Base-by-base conservation (phyloP, 2,113 vertebrate species). In the Cynopterus brachyotis region DNA sequence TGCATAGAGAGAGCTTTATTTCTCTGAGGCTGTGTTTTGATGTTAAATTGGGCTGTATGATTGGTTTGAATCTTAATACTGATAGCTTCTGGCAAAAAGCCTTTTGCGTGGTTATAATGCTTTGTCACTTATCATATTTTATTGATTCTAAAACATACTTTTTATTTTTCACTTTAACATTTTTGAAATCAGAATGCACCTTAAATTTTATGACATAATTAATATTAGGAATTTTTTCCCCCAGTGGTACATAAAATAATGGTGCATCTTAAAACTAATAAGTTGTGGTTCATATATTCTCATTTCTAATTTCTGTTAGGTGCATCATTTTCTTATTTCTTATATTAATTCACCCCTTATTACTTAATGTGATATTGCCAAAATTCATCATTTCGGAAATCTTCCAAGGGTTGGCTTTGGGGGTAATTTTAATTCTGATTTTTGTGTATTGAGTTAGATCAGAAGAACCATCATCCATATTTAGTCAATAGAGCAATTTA, bases 371-470 rank as follows among this genome's bases (percentile, higher is more conserved):
- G 32, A 40, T 76, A 92, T 95, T 78, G 69, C 45, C 30, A 64
- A 17, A 90, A 26, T 79, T 53, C 3, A 69, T 84, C 92, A 45
- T 66, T 60, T 60, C 32, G 53, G 66, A 70, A 91, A 95, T 93
- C 59, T 95, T 72, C 72, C 28, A 66, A 89, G 3, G 2, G 59
- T 98, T 70, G 12, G 89, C 11, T 95, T 97, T 91, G 82, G 22
- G 55, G 92, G 66, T 66, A 69, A 66, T 64, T 83, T 84, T 79
- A 89, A 28, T 91, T 50, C 10, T 69, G 59, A 60, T 30, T 19
- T 96, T 94, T 96, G 79, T 84, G 9, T 80, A 88, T 91, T 95
- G 84, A 75, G 76, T 45, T 72, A 91, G 86, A 93, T 78, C 32
- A 60, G 76, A 59, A 81, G 60, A 40, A 83, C 40, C 35, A 80